These are phyloP conservation scores for Amblyjoppa fuscipennis DNA, from an alignment of 2,888 invertebrate species.

Conservation along the genomic window DNA sequence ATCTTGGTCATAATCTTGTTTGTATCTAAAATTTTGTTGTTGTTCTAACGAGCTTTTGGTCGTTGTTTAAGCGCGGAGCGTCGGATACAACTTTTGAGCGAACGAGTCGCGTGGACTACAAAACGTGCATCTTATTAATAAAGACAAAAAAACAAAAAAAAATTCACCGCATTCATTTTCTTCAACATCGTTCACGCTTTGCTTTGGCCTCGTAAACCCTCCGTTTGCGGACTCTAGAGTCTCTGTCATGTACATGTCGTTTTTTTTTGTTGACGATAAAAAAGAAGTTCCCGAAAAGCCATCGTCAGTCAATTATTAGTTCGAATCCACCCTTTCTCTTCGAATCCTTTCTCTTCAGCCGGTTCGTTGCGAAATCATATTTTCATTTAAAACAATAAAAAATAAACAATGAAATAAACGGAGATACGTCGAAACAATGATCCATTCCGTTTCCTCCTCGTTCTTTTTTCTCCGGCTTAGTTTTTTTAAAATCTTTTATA, in stretches of 20 bases:
- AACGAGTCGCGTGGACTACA: not conserved
- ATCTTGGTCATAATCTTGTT: conserved; percentile 24
- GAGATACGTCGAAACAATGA: conserved; percentile 21
- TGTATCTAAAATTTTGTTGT: not conserved
- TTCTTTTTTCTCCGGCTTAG: not conserved
- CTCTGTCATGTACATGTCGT: conserved; percentile 22
- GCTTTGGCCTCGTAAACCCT: conserved; percentile 43
- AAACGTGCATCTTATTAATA: conserved; percentile 1
- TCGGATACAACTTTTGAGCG: conserved; percentile 17
- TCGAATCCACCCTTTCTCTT: not conserved
- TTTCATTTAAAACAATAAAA: conserved; percentile 24
- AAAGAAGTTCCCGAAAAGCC: not conserved
- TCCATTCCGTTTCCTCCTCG: not conserved
- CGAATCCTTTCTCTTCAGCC: not conserved
- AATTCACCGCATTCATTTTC: not conserved
- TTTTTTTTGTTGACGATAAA: conserved; percentile 17
- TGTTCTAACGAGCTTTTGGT: conserved; percentile 28
- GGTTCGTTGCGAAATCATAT: conserved; percentile 40
- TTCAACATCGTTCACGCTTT: conserved; percentile 19
- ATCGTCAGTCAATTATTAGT: not conserved
- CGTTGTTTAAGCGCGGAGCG: not conserved
- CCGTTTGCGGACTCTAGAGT: conserved; percentile 19
- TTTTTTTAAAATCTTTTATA: not conserved
- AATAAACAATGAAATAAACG: conserved; percentile 13
- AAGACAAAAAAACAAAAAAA: no score